Base-by-base conservation (phyloP, 2,888 invertebrate genomes). In the Sericinus montela region DNA sequence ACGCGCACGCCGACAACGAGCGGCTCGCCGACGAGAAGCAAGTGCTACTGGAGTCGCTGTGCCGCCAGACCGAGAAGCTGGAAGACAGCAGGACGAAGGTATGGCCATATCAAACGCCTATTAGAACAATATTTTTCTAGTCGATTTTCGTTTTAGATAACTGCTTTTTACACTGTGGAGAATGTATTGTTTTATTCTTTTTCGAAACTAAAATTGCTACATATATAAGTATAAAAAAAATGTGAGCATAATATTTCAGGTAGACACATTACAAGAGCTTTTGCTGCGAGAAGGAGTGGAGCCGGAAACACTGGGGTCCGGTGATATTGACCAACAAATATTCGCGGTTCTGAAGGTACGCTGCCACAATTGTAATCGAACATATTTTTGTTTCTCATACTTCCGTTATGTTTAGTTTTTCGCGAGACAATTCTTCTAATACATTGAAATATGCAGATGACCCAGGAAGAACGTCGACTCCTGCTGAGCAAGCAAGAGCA, bases 41-140 rank as follows among this genome's bases (percentile, higher is more conserved):
- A 60, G 94, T 97, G 38, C 91, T 98, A 60, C 91, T 97, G 42
- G 97, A 97, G 75, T 97, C 97, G 13, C 89, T 98, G 32, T 97
- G 97, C 72, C 91, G 96, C 13, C 98, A 98, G 83, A 97, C 97
- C 0, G 97, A 97, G 78, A 95, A 97, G 72, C 85, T 98, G 0
- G 97, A 97, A 72, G 97, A 97, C 65, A 94, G 95, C 23, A 91
- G 97, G 46, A 92, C 93, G 6, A 95, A 94, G 77, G 89, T 85
- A 6, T 13, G 30, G 10, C 35, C 5, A 32, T 11, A 11, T 3
- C n/a, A 1, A 11, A 13, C n/a, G 19, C 5, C 19, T 5, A n/a
- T n/a, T n/a, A n/a, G n/a, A n/a, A n/a, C n/a, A n/a, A n/a, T n/a
- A n/a, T n/a, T n/a, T n/a, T n/a, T n/a, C n/a, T n/a, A n/a, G n/a